These are phyloP conservation scores for Smutsia temminckii DNA, from an alignment of 2,797 vertebrate species.

Conservation along the genomic window DNA sequence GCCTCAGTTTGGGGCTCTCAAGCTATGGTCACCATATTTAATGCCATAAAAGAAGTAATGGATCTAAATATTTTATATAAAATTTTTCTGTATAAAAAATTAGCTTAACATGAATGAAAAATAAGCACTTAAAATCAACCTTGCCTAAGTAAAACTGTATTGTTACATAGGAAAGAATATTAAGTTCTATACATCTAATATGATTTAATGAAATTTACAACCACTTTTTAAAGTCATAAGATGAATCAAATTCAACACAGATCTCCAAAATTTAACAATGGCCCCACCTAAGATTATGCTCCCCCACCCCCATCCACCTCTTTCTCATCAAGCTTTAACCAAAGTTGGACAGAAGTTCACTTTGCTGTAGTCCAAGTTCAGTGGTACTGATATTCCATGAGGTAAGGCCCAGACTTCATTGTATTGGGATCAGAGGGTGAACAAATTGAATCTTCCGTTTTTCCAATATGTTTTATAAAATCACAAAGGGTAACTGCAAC, in stretches of 20 bases:
- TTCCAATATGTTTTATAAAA: slow-evolving; percentile 15
- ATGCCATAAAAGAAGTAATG: not conserved
- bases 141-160: not conserved
- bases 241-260: not conserved
- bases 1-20: not conserved
- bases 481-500: not conserved
- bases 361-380: not conserved
- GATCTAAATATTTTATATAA: not conserved
- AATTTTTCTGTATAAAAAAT: not conserved
- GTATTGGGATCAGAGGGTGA: not conserved
- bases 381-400: not conserved
- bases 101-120: not conserved
- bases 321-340: not conserved
- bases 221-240: not conserved
- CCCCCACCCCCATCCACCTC: not conserved
- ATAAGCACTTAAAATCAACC: slow-evolving; percentile 20
- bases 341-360: not conserved
- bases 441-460: not conserved
- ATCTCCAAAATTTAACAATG: not conserved
- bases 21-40: not conserved
- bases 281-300: not conserved
- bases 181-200: not conserved
- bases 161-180: not conserved
- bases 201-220: slow-evolving; percentile 21
- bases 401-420: not conserved